phyloP scores from a whole-genome alignment of 2,113 vertebrate species.

The Tonatia bakeri region DNA sequence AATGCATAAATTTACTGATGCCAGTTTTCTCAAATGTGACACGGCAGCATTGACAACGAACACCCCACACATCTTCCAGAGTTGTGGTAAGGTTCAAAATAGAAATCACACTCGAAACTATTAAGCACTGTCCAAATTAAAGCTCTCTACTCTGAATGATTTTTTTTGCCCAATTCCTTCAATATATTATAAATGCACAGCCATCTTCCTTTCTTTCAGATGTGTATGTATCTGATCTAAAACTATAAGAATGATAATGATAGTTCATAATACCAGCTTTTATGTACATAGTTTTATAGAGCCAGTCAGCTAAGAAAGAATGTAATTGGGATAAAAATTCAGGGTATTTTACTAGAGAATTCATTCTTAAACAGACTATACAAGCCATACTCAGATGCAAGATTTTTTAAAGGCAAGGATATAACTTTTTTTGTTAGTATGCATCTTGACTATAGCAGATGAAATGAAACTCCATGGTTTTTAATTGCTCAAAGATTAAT shows the following conservation, averaged over 20 bases:
- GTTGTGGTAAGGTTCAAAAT: background rate
- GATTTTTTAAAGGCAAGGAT: background rate
- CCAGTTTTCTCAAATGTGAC: background rate
- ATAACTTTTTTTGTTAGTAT: background rate
- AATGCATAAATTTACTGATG: background rate
- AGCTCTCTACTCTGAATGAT: background rate
- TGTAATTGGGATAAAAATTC: background rate
- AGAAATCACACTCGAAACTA: background rate
- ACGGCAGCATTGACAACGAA: background rate
- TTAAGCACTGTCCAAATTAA: background rate
- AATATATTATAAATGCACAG: background rate
- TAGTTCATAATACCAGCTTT: background rate
- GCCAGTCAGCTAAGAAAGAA: background rate
- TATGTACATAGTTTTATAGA: background rate
- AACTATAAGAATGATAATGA: background rate
- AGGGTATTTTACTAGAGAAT: background rate
- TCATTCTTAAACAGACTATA: background rate
- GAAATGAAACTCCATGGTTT: background rate
- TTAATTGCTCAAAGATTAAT: background rate
- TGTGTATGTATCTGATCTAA: background rate
- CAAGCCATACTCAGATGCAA: background rate
- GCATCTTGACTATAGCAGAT: background rate
- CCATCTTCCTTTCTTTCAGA: background rate
- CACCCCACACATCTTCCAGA: background rate
- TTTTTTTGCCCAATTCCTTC: background rate